These are phyloP conservation scores for Hypocryptadius cinnamomeus DNA, from an alignment of 2,113 vertebrate genomes.

Conservation along the genomic window DNA sequence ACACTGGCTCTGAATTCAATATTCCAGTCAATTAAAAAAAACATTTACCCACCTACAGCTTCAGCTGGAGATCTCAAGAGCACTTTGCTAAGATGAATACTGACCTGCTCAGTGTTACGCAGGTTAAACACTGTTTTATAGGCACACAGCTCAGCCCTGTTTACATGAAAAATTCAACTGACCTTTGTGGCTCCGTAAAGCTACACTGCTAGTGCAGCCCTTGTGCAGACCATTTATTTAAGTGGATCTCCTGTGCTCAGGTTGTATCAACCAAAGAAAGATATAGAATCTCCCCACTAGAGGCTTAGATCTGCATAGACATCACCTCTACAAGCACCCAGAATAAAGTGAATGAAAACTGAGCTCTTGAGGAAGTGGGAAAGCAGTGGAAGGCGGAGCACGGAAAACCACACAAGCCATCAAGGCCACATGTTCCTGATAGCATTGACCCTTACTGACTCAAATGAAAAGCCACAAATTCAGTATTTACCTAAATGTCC, in stretches of 20 bases:
- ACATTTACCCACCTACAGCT: not conserved
- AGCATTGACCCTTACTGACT: not conserved
- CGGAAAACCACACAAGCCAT: not conserved
- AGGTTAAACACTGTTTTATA: not conserved
- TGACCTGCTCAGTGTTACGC: not conserved
- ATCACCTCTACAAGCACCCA: not conserved
- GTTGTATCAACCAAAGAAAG: not conserved
- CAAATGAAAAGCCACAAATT: not conserved
- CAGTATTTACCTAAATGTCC: not conserved
- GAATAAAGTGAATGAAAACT: not conserved
- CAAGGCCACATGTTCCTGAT: not conserved
- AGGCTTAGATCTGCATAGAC: not conserved
- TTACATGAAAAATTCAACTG: conserved; percentile 21
- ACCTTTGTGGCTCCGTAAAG: not conserved
- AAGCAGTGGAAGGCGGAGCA: not conserved
- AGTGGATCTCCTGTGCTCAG: not conserved
- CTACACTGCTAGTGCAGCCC: not conserved
- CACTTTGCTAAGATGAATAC: not conserved
- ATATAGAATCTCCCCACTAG: not conserved
- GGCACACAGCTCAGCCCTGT: not conserved
- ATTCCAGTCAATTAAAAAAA: not conserved
- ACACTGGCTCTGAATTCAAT: not conserved
- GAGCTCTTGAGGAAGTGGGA: not conserved
- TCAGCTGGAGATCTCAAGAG: not conserved
- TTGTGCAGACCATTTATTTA: not conserved